Evolutionary conservation across 2,888 invertebrate species (phyloP), one percentile per base, ranked within the genome.

Genomic region (Dolomedes plantarius): DNA sequence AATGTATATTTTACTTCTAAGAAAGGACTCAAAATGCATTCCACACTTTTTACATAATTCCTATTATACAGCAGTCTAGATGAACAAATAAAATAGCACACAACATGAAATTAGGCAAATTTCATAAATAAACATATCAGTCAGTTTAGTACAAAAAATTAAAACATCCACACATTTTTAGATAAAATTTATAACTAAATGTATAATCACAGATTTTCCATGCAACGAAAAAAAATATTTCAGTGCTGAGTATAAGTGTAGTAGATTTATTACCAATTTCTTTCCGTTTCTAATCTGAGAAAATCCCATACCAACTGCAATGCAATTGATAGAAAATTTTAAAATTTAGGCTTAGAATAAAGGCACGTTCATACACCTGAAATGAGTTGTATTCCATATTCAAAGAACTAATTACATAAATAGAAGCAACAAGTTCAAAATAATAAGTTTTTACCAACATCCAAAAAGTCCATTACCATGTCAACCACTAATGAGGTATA

Each of bases 401-500:
- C 27, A 69, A 50, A 75, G 56, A 56, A 75, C 69, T 73, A 77
- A 77, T 73, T 77, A 32, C 73, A 85, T 78, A 75, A 80, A 72
- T 46, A 76, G 69, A 83, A 83, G 72, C 56, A 85, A 77, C 68
- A 64, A 73, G 76, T 85, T 16, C 64, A 77, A 83, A 86, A 86
- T 73, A 85, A 77, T 72, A 36, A 73, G 56, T 62, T 29, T 62
- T 72, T 50, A 76, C 74, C 74, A 79, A 79, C 78, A 79, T 75
- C 73, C 74, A 65, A 86, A 78, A 75, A 71, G 68, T 86, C 79
- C 85, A 79, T 74, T 73, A n/a, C n/a, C n/a, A n/a, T 72, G n/a
- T 71, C 68, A 64, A 75, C 69, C 74, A 69, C 79, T 86, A 79
- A 85, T 79, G 85, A 86, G 78, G 85, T 86, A 86, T 86, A 41